Evolutionary conservation across 1,140 invertebrate genomes (phyloP).

Genomic region (Frieseomelitta varia): DNA sequence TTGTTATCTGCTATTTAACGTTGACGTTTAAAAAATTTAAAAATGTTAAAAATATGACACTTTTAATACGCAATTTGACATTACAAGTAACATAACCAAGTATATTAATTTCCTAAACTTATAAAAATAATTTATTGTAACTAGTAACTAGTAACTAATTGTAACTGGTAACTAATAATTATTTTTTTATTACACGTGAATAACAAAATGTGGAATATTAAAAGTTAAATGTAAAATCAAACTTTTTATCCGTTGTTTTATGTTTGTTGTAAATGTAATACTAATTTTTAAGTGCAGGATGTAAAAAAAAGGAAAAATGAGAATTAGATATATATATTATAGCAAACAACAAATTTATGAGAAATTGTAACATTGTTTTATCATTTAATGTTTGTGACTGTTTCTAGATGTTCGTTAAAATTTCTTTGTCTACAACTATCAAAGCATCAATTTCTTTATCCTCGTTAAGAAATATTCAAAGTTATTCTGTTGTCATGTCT

Average conservation of each 20-base stretch:
- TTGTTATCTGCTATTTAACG: background rate
- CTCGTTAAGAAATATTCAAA: slow-evolving; percentile 49
- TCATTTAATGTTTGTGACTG: background rate
- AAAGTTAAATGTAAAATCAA: background rate
- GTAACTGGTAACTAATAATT: background rate
- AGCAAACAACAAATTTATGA: background rate
- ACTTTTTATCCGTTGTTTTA: too few relatives aligned
- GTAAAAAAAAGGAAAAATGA: too few relatives aligned
- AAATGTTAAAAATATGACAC: background rate
- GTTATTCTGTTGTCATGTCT: slow-evolving; percentile 66
- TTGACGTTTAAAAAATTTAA: background rate
- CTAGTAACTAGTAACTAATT: background rate
- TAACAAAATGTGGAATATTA: background rate
- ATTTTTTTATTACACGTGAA: background rate
- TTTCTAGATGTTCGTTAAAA: slow-evolving; percentile 62
- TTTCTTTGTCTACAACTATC: slow-evolving; percentile 34
- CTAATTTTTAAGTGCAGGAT: too few relatives aligned
- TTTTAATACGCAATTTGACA: background rate
- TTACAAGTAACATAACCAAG: background rate
- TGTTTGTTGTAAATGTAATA: too few relatives aligned
- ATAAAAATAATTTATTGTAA: background rate
- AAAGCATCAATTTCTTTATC: slow-evolving; percentile 26
- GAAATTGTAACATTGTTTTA: background rate
- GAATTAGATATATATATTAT: too few relatives aligned
- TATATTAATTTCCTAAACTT: background rate